Evolutionary conservation across 2,113 vertebrate genomes (phyloP), one percentile per base, ranked within the genome.

Genomic region (Mesitornis unicolor): DNA sequence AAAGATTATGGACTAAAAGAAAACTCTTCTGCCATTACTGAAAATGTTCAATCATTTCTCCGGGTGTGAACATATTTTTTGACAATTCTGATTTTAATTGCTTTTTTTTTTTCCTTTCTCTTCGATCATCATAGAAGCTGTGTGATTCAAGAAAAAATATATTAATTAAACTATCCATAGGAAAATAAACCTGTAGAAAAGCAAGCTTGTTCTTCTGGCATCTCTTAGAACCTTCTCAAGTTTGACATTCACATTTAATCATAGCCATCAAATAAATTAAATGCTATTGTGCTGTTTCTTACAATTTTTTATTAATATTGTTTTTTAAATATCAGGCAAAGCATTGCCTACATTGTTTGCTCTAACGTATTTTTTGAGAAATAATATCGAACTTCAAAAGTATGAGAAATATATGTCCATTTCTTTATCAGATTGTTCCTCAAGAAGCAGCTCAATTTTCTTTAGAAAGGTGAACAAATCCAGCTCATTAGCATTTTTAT

Each of bases 401-500:
- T 16, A 4, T 61, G 50, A 83, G 50, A 80, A 69, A 78, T 83
- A 40, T 51, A 57, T 33, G 43, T 84, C 65, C 14, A 60, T 56
- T n/a, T 69, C 31, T 24, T 64, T 89, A 84, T 59, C 76, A 69
- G 35, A 53, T 54, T 91, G 18, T 67, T 96, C 16, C 9, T 78
- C 54, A 82, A 80, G 64, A 84, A 83, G 22, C 31, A 85, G 56
- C 10, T 90, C 56, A 83, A 69, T 94, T 92, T 94, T 85, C n/a
- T 80, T 87, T 48, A 68, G 75, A 78, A 73, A 88, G 13, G 16
- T 90, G 57, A 94, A 89, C 36, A 93, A 95, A 95, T 11, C 9
- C 43, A 75, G 42, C 53, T 94, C 21, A 95, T 96, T 93, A 87
- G 15, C 65, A 96, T 96, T 96, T 95, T 96, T 67, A 93, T 95